phyloP scores from a whole-genome alignment of 2,113 vertebrate genomes.

The Spheniscus mendiculus region DNA sequence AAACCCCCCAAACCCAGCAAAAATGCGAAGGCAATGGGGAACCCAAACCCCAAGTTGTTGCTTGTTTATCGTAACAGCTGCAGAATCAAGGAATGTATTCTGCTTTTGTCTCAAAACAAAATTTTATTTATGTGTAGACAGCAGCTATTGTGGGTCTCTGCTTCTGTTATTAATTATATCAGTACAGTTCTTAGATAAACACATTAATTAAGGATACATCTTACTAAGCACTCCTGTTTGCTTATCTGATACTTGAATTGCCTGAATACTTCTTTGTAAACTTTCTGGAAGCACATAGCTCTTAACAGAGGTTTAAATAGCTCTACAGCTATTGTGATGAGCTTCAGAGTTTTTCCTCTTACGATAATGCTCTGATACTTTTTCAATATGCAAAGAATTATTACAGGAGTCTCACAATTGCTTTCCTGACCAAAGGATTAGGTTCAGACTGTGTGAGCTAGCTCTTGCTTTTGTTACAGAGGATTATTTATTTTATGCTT shows the following conservation, averaged over 20 bases:
- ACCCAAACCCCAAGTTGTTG: background rate
- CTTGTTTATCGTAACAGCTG: background rate
- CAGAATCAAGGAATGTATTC: background rate
- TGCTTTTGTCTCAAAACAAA: background rate
- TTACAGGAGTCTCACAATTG: background rate
- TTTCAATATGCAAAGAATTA: background rate
- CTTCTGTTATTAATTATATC: constrained; percentile 18
- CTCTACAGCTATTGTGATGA: background rate
- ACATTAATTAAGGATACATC: background rate
- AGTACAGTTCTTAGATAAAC: background rate
- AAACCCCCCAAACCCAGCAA: background rate
- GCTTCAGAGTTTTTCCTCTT: background rate
- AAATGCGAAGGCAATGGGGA: background rate
- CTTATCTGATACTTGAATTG: background rate
- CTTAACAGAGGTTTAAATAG: background rate
- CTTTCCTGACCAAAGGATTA: background rate
- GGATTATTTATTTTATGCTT: background rate
- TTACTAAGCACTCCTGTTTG: background rate
- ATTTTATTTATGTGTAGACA: background rate
- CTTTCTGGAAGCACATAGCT: background rate
- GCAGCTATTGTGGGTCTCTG: background rate
- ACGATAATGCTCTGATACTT: background rate
- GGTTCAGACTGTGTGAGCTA: background rate
- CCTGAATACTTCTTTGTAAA: constrained; percentile 5
- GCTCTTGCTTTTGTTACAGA: background rate